phyloP scores from a whole-genome alignment of 37 sponge, comb jelly and placozoan species.

The Spongia lamella region DNA sequence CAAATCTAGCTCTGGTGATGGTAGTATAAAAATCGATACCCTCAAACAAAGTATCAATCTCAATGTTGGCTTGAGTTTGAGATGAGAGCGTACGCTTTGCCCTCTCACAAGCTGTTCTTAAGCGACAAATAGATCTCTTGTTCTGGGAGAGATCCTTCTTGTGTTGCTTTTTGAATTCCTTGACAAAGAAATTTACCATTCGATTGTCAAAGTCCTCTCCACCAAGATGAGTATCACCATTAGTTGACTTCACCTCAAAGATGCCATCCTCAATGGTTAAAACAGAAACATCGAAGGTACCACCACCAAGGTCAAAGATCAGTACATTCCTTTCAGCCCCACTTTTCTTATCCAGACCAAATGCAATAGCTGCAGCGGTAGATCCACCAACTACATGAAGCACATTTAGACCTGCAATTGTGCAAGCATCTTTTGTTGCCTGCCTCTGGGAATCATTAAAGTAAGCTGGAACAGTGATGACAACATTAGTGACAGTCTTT shows the following conservation, averaged over 20 bases:
- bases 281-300: conserved; percentile 50
- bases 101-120: conserved; percentile 46
- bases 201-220: conserved; percentile 61
- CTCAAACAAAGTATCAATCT: conserved; percentile 61
- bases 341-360: conserved; percentile 43
- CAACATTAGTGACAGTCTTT: conserved; percentile 29
- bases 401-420: conserved; percentile 56
- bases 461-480: conserved; percentile 58
- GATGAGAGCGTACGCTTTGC: conserved; percentile 47
- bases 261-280: conserved; percentile 53
- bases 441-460: conserved; percentile 65
- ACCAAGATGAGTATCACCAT: conserved; percentile 54
- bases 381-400: conserved; percentile 51
- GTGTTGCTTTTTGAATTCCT: conserved; percentile 42
- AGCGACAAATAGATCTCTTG: conserved; percentile 42
- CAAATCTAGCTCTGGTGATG: conserved; percentile 51
- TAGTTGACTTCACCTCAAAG: conserved; percentile 54
- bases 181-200: conserved; percentile 30
- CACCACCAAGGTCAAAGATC: conserved; percentile 59
- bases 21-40: conserved; percentile 48
- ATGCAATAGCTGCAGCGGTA: conserved; percentile 60
- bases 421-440: conserved; percentile 63
- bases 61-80: conserved; percentile 40
- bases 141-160: conserved; percentile 38
- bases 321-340: conserved; percentile 39